Evolutionary conservation across 2,113 vertebrate species (phyloP), one percentile per base, ranked within the genome.

Genomic region (Coptodon bakossiorum): DNA sequence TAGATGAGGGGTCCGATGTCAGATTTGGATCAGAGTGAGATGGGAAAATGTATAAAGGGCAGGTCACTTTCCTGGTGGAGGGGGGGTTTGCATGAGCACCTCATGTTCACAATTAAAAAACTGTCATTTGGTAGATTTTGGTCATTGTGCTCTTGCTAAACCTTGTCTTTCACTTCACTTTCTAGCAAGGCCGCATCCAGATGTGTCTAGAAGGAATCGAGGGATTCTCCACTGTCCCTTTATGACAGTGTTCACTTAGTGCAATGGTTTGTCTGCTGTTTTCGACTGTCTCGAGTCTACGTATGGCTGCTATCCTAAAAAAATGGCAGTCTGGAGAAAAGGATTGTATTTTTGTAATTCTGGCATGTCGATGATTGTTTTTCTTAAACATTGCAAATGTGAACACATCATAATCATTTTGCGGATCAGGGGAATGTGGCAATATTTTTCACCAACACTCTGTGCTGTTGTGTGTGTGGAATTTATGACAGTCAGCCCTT

Each of bases 231-330:
- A 76, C 63, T 92, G 93, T 91, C 92, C 92, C 86, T 83, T 86
- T 90, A 89, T 88, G 22, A 81, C 71, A 34, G 81, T 54, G 94
- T 91, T 90, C 88, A 73, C 80, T 91, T 93, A 94, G 93, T 95
- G 94, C 94, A 95, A 90, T 66, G 91, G 86, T 89, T 90, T 36
- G 84, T 93, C 90, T 90, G 52, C 71, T 7, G 24, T 50, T 50
- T 19, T 89, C 53, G 88, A 79, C 87, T 84, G 85, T 92, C 90
- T 92, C 34, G 83, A 92, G 90, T 92, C 90, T 92, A 90, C 43
- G 29, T 95, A 97, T 97, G 96, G 96, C 96, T 97, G 95, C 96
- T 96, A 95, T 97, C 96, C 96, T 97, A 96, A 76, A 86, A 93
- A 95, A 94, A 95, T 95, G 96, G 96, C 96, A 97, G 96, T 95